Percentiles rank a stretch among this genome's conserved stretches.
phyloP scores from a whole-genome alignment of 2,797 vertebrate species.

The Thaleichthys pacificus region DNA sequence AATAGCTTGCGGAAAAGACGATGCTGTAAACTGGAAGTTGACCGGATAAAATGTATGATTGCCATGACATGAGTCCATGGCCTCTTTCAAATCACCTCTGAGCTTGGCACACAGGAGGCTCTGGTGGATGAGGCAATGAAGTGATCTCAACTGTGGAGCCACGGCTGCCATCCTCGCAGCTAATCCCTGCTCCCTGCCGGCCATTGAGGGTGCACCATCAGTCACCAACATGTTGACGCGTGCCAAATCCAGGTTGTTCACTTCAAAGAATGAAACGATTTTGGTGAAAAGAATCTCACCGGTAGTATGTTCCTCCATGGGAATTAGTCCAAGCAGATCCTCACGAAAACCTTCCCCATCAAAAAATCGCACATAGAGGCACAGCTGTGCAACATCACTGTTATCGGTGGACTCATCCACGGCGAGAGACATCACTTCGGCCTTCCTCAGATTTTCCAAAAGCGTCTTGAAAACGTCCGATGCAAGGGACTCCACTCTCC shows the following conservation, averaged over 20 bases:
- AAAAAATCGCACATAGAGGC: conserved; percentile 25
- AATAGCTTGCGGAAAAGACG: conserved; percentile 13
- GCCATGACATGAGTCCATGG: conserved; percentile 27
- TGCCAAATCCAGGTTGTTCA: conserved; percentile 20
- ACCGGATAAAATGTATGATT: conserved; percentile 15
- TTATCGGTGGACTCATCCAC: conserved; percentile 32
- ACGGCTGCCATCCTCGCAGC: conserved; percentile 2
- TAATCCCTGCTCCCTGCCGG: conserved; percentile 15
- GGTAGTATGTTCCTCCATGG: conserved; percentile 5
- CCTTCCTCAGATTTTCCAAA: conserved; percentile 17
- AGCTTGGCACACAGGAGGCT: conserved; percentile 18
- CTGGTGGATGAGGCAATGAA: conserved; percentile 28
- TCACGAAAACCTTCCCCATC: conserved; percentile 23
- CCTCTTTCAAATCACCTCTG: conserved; percentile 27
- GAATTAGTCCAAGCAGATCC: conserved; percentile 24
- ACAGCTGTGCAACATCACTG: conserved; percentile 13
- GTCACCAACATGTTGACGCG: conserved; percentile 25
- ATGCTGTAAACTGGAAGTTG: conserved; percentile 14
- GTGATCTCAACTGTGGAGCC: conserved; percentile 21
- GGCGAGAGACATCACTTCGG: conserved; percentile 23
- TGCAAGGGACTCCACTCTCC: conserved; percentile 25
- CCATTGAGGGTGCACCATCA: conserved; percentile 23
- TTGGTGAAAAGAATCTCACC: conserved; percentile 18
- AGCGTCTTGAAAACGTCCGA: conserved; percentile 21
- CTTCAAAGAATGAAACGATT: conserved; percentile 27